Evolutionary conservation across 2,113 vertebrate genomes (phyloP), one percentile per base, ranked within the genome.

Genomic region (Gambusia affinis): DNA sequence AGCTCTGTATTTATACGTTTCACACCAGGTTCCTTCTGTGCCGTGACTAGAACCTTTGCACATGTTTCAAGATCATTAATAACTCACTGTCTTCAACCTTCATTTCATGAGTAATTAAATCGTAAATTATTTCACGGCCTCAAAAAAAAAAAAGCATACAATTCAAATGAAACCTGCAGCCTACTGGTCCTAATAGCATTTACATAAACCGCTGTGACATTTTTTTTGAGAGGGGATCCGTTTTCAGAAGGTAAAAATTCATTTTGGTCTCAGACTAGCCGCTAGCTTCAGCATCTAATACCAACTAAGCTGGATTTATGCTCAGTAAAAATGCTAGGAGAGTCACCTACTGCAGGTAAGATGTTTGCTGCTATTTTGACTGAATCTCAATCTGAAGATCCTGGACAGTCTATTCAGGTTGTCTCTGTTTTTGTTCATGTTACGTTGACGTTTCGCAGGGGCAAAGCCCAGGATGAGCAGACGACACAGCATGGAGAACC

Each of bases 401-500:
- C 39, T 42, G 39, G 14, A 15, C 39, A 15, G 14, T 42, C 39
- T 3, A 42, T 42, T 4, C 0, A 3, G 39, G 39, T 15, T 6
- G 1, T 47, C 19, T 19, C 4, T 19, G 14, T 47, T 19, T 47
- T 19, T 1, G 0, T 47, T 47, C 17, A 47, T 19, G 44, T 47
- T 47, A 47, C 44, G 22, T 39, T 69, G 12, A 1, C 72, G 28
- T 85, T 76, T 82, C 79, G 42, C 81, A 99, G 98, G 96, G 91
- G 92, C 95, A 11, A 94, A 94, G 78, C 92, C 95, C 0, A 95
- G 96, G 80, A 89, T 92, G 78, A 95, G 95, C 90, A 95, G 96
- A 67, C 94, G 97, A 39, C 96, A 95, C 92, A 99, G 97, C 81
- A 99, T 99, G 98, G 98, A 99, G 91, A 99, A 99, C 87, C 95